Conservation (phyloP, 2,888 invertebrate genomes). For the Oxycera nigricornis region DNA sequence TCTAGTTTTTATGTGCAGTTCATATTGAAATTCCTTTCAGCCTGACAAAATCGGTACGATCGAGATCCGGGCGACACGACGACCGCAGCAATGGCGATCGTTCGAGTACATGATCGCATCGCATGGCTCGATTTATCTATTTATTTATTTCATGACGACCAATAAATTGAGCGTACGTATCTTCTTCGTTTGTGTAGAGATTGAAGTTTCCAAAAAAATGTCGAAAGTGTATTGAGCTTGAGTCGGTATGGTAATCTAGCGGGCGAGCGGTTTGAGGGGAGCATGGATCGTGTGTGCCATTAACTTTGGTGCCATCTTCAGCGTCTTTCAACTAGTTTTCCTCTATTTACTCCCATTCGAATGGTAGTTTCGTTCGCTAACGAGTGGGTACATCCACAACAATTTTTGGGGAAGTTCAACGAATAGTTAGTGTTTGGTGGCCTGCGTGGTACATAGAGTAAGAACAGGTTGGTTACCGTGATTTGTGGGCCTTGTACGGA, state of each 20-base stretch:
- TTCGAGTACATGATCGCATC: conserved; percentile 12
- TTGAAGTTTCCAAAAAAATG: conserved; percentile 23
- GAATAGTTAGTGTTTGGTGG: conserved; percentile 16
- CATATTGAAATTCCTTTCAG: conserved; percentile 9
- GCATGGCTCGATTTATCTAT: conserved; percentile 4
- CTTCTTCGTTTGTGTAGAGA: neutral
- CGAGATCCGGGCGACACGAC: conserved; percentile 1
- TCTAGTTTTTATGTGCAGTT: neutral
- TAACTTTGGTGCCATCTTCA: conserved; percentile 3
- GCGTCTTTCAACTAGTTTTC: conserved; percentile 18
- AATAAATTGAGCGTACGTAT: conserved; percentile 32
- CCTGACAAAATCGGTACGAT: neutral
- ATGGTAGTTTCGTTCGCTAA: neutral
- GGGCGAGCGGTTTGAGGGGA: neutral
- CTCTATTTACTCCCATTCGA: neutral
- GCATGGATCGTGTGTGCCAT: conserved; percentile 10
- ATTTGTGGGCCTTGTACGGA: conserved; percentile 27
- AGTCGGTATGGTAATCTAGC: neutral
- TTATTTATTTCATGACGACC: conserved; percentile 37
- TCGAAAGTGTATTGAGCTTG: neutral
- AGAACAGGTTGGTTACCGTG: conserved; percentile 33
- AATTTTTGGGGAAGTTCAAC: conserved; percentile 36
- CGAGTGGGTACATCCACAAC: conserved; percentile 31
- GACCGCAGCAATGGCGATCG: neutral
- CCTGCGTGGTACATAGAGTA: conserved; percentile 7